These are phyloP conservation scores for Oriolus oriolus DNA, from an alignment of 2,113 vertebrate species.

Conservation along the genomic window DNA sequence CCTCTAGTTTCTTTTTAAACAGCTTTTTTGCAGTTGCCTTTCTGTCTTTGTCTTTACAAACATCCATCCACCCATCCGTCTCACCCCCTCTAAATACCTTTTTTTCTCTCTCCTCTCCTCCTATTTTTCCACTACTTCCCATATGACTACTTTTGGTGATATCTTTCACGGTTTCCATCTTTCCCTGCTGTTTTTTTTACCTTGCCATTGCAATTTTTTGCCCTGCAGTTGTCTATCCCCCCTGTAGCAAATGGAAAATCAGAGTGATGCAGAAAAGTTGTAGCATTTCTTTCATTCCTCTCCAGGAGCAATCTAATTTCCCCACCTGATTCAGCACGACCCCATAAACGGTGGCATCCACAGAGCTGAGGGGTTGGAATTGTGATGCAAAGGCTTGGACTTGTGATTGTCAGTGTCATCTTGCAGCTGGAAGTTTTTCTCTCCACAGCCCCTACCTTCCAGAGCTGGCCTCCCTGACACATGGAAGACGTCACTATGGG, in stretches of 20 bases:
- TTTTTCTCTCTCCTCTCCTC: neutral
- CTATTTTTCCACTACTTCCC: neutral
- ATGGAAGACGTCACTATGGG: neutral
- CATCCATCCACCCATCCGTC: neutral
- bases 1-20: neutral
- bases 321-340: neutral
- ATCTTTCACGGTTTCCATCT: neutral
- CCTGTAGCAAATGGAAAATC: neutral
- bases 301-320: neutral
- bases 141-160: neutral
- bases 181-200: neutral
- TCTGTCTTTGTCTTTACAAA: neutral
- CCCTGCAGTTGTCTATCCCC: neutral
- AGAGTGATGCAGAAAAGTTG: neutral
- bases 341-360: neutral
- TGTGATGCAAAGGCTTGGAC: rapidly evolving
- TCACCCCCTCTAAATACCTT: neutral
- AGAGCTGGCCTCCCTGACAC: neutral
- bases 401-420: rapidly evolving
- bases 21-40: neutral
- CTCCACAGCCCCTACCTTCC: neutral
- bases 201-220: neutral
- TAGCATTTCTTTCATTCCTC: neutral
- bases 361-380: neutral
- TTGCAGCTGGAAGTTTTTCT: neutral